Base-by-base conservation (phyloP, 2,888 invertebrate genomes). In the Phragmatobia fuliginosa region DNA sequence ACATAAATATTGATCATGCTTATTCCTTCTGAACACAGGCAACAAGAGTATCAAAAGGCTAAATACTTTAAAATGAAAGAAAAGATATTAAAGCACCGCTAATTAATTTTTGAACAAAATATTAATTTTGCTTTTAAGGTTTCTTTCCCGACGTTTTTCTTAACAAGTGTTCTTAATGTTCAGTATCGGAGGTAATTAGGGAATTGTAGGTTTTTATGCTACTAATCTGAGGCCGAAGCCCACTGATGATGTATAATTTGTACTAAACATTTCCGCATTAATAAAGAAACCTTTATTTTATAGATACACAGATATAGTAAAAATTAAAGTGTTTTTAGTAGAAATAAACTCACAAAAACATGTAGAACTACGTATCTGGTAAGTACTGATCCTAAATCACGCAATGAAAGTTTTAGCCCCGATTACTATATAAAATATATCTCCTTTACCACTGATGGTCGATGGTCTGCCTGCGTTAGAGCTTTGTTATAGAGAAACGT, bases 51-150 rank as follows among this genome's bases (percentile, higher is more conserved):
- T 21, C n/a, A 28, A 7, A 6, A 25, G 14, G 10, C 56, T 16
- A 16, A 52, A 28, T 14, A 28, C 4, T 28, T 28, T 56, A 14
- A 52, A 56, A 52, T 1, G 2, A 32, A 38, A 62, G 21, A 61
- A 28, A 52, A 67, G 25, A 45, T 80, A 72, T 74, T 70, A 58
- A 77, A 63, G 32, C 73, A 38, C 18, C 62, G 62, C 80, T 78
- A 78, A 78, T 80, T 80, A 77, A 71, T 71, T 77, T 77, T 77
- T 70, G 71, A 62, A 77, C 73, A 78, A 77, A 80, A 78, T 72
- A 66, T 38, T 78, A 77, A 71, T 72, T 70, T 74, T 61, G 64
- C 63, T 59, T 18, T 60, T 14, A 38, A 67, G 32, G 65, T 62
- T 66, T 78, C 66, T 79, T 70, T 71, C 70, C 66, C 63, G 38